A percentile compares a stretch with the other conserved stretches of the same genome.
phyloP scores from a whole-genome alignment of 2,113 vertebrate genomes.

The Nannobrachium achirus region DNA sequence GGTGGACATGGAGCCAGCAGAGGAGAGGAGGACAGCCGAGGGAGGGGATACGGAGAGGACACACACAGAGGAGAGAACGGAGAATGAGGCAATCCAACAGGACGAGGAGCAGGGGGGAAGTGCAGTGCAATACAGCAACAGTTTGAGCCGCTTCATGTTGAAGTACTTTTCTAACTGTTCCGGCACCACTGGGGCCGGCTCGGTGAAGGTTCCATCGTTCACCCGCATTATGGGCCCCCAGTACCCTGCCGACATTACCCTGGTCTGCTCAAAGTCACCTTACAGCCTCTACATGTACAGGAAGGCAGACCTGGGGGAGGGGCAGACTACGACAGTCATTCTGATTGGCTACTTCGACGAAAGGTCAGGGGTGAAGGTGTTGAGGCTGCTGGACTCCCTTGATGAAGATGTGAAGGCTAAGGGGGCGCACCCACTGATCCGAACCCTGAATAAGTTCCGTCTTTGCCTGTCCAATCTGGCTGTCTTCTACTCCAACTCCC shows the following conservation, averaged over 20 bases:
- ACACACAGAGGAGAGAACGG: not conserved
- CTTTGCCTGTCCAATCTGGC: constrained; percentile 57
- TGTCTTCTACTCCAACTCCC: constrained; percentile 62
- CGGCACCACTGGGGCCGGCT: not conserved
- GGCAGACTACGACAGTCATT: constrained; percentile 36
- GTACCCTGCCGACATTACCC: constrained; percentile 31
- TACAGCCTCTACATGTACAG: constrained; percentile 74
- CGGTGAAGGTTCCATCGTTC: not conserved
- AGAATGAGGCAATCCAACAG: not conserved
- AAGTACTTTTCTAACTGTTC: constrained; percentile 11
- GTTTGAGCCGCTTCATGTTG: constrained; percentile 37
- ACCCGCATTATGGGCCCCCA: constrained; percentile 28
- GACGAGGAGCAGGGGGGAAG: not conserved
- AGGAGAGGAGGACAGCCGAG: not conserved
- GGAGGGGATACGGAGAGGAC: not conserved
- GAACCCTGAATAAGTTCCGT: constrained; percentile 32
- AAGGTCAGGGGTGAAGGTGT: constrained; percentile 25
- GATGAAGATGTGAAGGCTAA: not conserved
- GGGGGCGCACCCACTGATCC: constrained; percentile 32
- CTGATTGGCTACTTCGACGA: constrained; percentile 71
- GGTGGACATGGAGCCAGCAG: not conserved
- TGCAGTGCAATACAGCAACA: not conserved
- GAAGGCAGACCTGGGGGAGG: constrained; percentile 45
- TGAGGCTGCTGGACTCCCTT: constrained; percentile 61
- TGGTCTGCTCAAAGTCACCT: constrained; percentile 37